Evolutionary conservation across 2,113 vertebrate genomes (phyloP), one percentile per base, ranked within the genome.

Genomic region (Xenopus laevis): DNA sequence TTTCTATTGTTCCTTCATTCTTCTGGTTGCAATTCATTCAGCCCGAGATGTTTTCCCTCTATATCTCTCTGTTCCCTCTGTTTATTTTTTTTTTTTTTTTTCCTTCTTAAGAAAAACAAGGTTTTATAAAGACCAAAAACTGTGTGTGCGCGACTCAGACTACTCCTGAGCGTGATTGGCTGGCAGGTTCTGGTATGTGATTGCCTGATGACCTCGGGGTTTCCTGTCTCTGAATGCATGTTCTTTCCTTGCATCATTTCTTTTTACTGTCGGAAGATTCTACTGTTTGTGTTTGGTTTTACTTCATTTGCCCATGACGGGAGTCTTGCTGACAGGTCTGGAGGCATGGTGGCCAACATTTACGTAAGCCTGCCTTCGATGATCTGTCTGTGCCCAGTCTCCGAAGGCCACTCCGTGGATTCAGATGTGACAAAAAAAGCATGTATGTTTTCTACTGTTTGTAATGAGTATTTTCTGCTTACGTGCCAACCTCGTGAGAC

Each of bases 401-500:
- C 30, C 23, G 72, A 52, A 23, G 57, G 57, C 45, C 57, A 61
- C 65, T 61, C 57, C n/a, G 66, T 68, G 73, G 74, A 63, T 33
- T 64, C 74, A 55, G 59, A 70, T 57, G 66, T 69, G 74, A 70
- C 60, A 70, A 60, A 70, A 79, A 83, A 87, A 91, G 91, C 91
- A 92, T 92, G 91, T 91, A 87, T 88, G 90, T 91, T 92, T 92
- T 92, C 80, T 92, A 91, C 91, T 89, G 90, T 92, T 92, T 92
- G 91, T 92, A 92, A 89, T 82, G 88, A 93, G 92, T 92, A 92
- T 84, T 92, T 90, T 90, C 90, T 92, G 91, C 92, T 92, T 92
- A 91, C 87, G 92, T 93, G 91, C 90, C 90, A 92, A 91, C 89
- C 89, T 91, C 89, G 92, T 92, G 91, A 86, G 79, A 82, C 81